Percentiles rank a stretch among this genome's conserved stretches.
These are phyloP conservation scores for Sarcophaga variegata DNA, from an alignment of 2,888 invertebrate species.

Conservation along the genomic window DNA sequence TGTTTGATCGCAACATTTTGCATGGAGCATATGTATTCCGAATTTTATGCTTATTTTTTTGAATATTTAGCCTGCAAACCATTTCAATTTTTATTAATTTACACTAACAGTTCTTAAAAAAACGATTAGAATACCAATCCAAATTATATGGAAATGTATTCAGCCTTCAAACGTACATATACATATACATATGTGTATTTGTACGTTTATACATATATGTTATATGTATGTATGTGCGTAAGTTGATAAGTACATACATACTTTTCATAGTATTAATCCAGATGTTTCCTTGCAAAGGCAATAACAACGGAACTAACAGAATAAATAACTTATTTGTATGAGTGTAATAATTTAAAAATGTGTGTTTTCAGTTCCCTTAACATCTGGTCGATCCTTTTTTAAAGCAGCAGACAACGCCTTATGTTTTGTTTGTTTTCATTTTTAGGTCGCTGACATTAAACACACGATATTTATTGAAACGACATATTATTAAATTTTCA, in stretches of 20 bases:
- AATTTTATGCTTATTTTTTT: no score
- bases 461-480: not conserved
- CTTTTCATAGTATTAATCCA: not conserved
- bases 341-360: not conserved
- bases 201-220: not conserved
- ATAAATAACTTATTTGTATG: not conserved
- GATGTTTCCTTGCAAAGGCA: not conserved
- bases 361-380: conserved; percentile 20
- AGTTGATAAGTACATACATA: not conserved
- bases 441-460: conserved; percentile 52
- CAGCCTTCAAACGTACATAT: not conserved
- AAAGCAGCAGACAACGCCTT: conserved; percentile 55
- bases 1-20: no score
- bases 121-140: no score
- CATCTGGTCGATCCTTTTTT: conserved; percentile 41
- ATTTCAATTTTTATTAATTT: no score
- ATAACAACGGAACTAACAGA: no score
- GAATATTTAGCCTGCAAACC: no score
- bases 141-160: no score
- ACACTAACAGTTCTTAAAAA: no score
- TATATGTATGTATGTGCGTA: not conserved
- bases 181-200: not conserved
- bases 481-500: conserved; percentile 30
- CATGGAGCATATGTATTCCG: no score
- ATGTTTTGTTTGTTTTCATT: conserved; percentile 29